These are phyloP conservation scores for Mormyrops boulengeri DNA, from an alignment of 2,797 vertebrate species.

Conservation along the genomic window DNA sequence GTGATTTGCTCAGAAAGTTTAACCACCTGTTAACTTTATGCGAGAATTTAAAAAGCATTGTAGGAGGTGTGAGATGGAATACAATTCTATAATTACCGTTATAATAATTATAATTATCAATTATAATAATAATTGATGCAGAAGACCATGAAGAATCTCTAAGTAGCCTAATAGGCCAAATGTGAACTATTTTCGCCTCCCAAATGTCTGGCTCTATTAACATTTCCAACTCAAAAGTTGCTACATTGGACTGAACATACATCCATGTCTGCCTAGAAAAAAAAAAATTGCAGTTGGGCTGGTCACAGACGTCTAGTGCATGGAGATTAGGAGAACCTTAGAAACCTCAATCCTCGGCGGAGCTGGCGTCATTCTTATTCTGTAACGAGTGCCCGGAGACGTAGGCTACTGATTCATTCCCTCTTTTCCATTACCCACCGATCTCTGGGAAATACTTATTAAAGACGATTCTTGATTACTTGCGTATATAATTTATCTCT, in stretches of 20 bases:
- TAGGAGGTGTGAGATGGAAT: neutral
- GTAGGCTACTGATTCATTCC: neutral
- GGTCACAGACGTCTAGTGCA: neutral
- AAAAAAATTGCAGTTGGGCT: neutral
- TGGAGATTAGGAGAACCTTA: neutral
- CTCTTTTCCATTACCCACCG: neutral
- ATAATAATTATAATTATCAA: no score
- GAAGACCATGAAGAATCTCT: neutral
- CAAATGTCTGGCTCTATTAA: neutral
- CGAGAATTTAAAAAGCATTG: neutral
- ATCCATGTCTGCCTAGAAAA: neutral
- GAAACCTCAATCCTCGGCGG: neutral
- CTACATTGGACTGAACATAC: neutral
- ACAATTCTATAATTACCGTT: neutral
- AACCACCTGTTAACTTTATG: neutral
- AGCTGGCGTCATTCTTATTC: neutral
- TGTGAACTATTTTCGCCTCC: neutral
- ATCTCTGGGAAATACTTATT: neutral
- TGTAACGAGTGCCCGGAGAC: neutral
- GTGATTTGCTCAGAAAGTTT: neutral
- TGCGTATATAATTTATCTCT: neutral
- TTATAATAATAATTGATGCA: neutral
- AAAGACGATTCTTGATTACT: neutral
- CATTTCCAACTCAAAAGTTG: neutral
- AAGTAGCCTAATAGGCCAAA: neutral